Base-by-base conservation (phyloP, 64 coral and sea anemone genomes). In the Pocillopora damicornis region DNA sequence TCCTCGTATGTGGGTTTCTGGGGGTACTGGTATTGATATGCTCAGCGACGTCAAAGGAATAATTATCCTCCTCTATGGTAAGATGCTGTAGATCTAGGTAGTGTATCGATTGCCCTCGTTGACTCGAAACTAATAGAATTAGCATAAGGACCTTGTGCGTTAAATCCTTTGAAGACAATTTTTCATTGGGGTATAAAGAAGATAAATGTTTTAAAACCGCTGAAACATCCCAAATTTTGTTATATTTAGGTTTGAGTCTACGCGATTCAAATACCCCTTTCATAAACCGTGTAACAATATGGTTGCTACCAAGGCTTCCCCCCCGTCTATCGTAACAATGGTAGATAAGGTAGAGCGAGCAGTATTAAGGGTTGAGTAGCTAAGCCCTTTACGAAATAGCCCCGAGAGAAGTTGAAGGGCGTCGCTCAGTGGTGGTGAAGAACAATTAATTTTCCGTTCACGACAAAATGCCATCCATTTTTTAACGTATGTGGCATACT, bases 381-480 rank as follows among this genome's bases (percentile, higher is more conserved):
- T 88, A 76, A 88, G 86, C 12, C 65, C 83, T 87, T 75, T 16
- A n/a, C 78, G 63, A 66, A 14, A 62, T 58, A 83, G 60, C 25
- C 18, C 15, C 23, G 65, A 15, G 12, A 83, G 61, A 63, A 83
- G 65, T 63, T 83, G 5, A 12, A 77, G 11, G 5, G 35, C 80
- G 20, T 88, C 86, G 58, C 51, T 76, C n/a, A 78, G n/a, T 58
- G 72, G 9, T 59, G 88, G 78, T 38, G 61, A 7, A 90, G 22
- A 58, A 16, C 16, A 74, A 90, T 82, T 60, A 65, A 81, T 58
- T 22, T 90, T 15, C 51, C 78, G 37, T 81, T 90, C 56, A 90
- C 26, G 9, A 90, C 88, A 90, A 90, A 90, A 81, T 45, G 67
- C 64, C 77, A 82, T 17, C 88, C 88, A 90, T 79, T 74, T 60